Percentiles rank a stretch among this genome's conserved stretches.
Conservation (phyloP, 2,113 vertebrate genomes). For the Colaptes auratus region DNA sequence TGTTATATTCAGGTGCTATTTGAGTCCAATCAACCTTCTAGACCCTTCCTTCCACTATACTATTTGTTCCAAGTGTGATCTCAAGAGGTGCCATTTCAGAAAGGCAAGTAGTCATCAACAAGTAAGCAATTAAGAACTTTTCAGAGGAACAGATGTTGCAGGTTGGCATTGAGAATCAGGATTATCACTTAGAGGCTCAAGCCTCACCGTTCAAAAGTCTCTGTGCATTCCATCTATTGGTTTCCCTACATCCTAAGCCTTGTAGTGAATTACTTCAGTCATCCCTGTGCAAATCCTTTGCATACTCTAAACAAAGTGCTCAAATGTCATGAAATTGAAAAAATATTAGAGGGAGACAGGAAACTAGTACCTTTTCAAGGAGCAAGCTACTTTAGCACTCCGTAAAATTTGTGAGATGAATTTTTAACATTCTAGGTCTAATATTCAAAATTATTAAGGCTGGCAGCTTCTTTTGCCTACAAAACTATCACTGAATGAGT, state of each 20-base stretch:
- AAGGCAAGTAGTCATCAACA: neutral
- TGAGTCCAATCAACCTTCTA: neutral
- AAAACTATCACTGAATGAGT: neutral
- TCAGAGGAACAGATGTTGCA: neutral
- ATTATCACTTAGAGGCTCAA: neutral
- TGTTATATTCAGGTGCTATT: conserved; percentile 15
- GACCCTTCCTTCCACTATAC: neutral
- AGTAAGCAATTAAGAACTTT: neutral
- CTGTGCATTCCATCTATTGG: neutral
- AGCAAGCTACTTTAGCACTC: neutral
- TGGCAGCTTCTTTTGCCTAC: neutral
- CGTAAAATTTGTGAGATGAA: neutral
- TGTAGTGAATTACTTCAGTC: neutral
- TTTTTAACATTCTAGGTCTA: neutral
- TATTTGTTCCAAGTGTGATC: neutral
- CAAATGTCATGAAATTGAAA: neutral
- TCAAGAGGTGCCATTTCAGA: neutral
- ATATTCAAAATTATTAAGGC: neutral
- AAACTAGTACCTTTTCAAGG: neutral
- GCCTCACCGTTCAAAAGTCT: neutral
- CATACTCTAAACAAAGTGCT: neutral
- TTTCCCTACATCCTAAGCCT: neutral
- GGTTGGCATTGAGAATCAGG: neutral
- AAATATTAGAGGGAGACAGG: neutral
- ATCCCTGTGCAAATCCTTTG: neutral